Base-by-base conservation (phyloP, 2,113 vertebrate genomes). In the Sapayoa aenigma region DNA sequence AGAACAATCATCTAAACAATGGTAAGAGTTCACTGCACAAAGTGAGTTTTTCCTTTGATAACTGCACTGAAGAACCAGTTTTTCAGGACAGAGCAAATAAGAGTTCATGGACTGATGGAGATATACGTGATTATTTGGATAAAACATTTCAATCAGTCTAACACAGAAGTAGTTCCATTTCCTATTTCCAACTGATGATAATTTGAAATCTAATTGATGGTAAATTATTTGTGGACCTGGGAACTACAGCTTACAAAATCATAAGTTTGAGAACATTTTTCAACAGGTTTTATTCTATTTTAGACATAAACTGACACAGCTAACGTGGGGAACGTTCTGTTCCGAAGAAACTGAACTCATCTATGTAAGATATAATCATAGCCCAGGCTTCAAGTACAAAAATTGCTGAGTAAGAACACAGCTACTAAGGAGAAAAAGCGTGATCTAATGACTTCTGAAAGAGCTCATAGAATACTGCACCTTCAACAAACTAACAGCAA, bases 121-220 rank as follows among this genome's bases (percentile, higher is more conserved):
- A 80, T 52, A 66, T 46, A 84, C 80, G 50, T 22, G 9, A 22
- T 75, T 91, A 87, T 89, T 94, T 88, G n/a, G 81, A 91, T 65
- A 95, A 95, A 94, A 93, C 31, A 86, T 87, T 95, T 95, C 59
- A 39, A 80, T 89, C 60, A 66, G 62, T 52, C 74, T 69, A 28
- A 59, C 42, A 56, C 46, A 77, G 55, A 93, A 87, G 55, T 60
- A 67, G 46, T 53, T 86, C 30, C 44, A 89, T 86, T 91, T 94
- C 46, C 33, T 53, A 67, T 81, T 83, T 72, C 9, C 14, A 84
- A 68, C 13, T 20, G 12, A 91, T 41, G 30, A 71, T 66, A 55
- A 84, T 87, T 92, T 90, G 46, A 88, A 84, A 77, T 67, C 42
- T 56, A 96, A 95, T 42, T 83, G 80, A 89, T 39, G 22, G 35